phyloP scores from a whole-genome alignment of 2,113 vertebrate genomes.

The Anoplopoma fimbria region DNA sequence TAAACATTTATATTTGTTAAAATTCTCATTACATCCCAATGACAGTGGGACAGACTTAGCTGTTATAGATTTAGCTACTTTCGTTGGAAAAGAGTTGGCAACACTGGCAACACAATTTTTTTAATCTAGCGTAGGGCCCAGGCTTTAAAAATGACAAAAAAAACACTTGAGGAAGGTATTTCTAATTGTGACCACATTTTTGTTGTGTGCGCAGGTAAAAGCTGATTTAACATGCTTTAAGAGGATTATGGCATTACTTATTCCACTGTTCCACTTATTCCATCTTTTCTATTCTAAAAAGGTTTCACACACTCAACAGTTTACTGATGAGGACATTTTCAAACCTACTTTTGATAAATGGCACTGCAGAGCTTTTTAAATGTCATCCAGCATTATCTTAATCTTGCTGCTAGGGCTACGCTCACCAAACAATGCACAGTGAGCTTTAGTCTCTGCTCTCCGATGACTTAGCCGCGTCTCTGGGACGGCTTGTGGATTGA shows the following conservation, averaged over 20 bases:
- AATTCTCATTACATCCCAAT: background rate
- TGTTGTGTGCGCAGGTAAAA: background rate
- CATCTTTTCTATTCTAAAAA: background rate
- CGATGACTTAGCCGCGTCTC: conserved; percentile 23
- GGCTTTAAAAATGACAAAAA: conserved; percentile 7
- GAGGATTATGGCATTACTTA: background rate
- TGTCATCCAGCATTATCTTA: conserved; percentile 58
- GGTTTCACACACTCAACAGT: conserved; percentile 8
- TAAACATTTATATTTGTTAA: background rate
- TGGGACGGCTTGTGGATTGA: conserved; percentile 35
- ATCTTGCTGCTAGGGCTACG: conserved; percentile 52
- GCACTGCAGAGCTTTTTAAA: conserved; percentile 53
- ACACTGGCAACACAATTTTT: too few species aligned
- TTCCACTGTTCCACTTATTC: too few species aligned
- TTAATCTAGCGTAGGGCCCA: background rate
- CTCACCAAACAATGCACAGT: conserved; percentile 49
- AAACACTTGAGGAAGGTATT: conserved; percentile 21
- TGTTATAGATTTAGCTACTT: too few species aligned
- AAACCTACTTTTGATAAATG: conserved; percentile 47
- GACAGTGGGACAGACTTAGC: too few species aligned
- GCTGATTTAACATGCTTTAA: background rate
- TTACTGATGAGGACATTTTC: conserved; percentile 37
- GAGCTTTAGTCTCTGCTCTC: conserved; percentile 47
- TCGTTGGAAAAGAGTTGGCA: background rate
- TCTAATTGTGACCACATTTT: background rate